These are phyloP conservation scores for Auanema sp. DNA, from an alignment of 2,888 invertebrate genomes.

Conservation along the genomic window DNA sequence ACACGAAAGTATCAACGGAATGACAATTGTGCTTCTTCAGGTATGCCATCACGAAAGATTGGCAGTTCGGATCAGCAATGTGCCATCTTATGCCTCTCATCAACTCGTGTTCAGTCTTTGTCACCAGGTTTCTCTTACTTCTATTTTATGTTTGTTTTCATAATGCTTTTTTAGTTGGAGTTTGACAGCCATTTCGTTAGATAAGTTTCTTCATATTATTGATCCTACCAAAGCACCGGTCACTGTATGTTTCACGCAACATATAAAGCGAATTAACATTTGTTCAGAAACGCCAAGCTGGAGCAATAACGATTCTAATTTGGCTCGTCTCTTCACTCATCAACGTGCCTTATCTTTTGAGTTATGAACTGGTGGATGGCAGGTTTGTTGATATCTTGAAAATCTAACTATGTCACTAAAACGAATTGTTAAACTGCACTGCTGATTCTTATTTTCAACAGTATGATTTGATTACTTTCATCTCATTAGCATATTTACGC, in stretches of 20 bases:
- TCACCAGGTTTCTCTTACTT: slow-evolving; percentile 49
- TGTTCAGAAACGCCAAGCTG: slow-evolving; percentile 45
- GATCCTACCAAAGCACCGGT: slow-evolving; percentile 61
- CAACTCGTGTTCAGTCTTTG: slow-evolving; percentile 63
- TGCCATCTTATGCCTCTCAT: slow-evolving; percentile 60
- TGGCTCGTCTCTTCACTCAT: slow-evolving; percentile 59
- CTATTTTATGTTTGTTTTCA: neutral
- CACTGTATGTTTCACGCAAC: slow-evolving; percentile 28
- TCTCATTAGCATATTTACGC: too few species aligned
- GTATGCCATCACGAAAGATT: slow-evolving; percentile 59
- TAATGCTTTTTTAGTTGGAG: slow-evolving; percentile 53
- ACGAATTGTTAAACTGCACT: too few species aligned
- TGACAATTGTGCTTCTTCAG: slow-evolving; percentile 19
- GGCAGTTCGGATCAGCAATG: slow-evolving; percentile 62
- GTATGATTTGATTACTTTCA: too few species aligned
- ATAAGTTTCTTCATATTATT: slow-evolving; percentile 63
- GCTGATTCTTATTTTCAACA: too few species aligned
- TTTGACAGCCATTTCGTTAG: slow-evolving; percentile 61
- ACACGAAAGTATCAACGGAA: neutral
- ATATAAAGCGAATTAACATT: too few species aligned
- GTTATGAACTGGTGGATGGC: slow-evolving; percentile 65
- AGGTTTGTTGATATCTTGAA: slow-evolving; percentile 67
- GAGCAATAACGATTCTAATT: slow-evolving; percentile 49
- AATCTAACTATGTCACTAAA: neutral
- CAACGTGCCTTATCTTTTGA: slow-evolving; percentile 62